These are phyloP conservation scores for Chloromyia formosa DNA, from an alignment of 2,888 invertebrate species.

Conservation along the genomic window DNA sequence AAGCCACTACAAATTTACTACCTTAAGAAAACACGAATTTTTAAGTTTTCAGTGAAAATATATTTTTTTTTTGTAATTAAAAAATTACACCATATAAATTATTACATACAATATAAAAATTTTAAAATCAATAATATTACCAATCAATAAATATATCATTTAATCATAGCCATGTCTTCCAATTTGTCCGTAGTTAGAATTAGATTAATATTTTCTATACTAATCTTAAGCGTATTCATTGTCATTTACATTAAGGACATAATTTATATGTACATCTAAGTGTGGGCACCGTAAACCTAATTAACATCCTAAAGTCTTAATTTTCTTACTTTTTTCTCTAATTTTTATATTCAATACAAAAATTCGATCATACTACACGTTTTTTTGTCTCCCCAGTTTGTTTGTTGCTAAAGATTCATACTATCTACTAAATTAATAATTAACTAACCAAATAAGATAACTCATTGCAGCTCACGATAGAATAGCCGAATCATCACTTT, in stretches of 20 bases:
- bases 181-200: background rate
- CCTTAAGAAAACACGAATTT: too few relatives aligned
- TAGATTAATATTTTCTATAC: background rate
- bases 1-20: too few relatives aligned
- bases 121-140: constrained; percentile 17
- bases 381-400: background rate
- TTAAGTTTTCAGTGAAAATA: constrained; percentile 31
- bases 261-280: background rate
- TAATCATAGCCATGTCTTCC: constrained; percentile 43
- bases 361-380: background rate
- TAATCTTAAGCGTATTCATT: constrained; percentile 37
- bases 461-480: background rate
- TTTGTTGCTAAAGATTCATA: background rate
- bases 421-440: background rate
- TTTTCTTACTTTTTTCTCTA: background rate
- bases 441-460: background rate
- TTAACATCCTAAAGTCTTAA: background rate
- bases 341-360: background rate
- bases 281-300: background rate
- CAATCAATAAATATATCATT: constrained; percentile 31
- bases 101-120: constrained; percentile 2
- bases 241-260: background rate
- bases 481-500: constrained; percentile 56
- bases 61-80: constrained; percentile 35
- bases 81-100: constrained; percentile 36